phyloP scores from a whole-genome alignment of 2,797 vertebrate species.

The Sitta carolinensis region DNA sequence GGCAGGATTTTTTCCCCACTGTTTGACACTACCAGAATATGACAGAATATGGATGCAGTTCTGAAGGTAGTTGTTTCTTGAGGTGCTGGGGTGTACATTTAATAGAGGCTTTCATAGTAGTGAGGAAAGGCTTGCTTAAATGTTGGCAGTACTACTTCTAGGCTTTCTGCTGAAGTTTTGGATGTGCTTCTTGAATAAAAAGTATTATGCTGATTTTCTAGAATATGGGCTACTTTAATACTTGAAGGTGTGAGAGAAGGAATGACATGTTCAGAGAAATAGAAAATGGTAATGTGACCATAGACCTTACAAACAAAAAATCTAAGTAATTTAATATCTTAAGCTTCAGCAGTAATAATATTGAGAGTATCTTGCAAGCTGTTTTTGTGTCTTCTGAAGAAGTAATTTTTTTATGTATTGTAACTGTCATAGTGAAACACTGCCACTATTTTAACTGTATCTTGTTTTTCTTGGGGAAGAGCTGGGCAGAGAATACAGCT shows the following conservation, averaged over 20 bases:
- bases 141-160: neutral
- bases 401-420: neutral
- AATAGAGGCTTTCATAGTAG: neutral
- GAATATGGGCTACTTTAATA: neutral
- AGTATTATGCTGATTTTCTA: neutral
- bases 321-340: neutral
- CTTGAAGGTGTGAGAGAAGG: neutral
- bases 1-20: neutral
- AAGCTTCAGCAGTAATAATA: neutral
- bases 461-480: neutral
- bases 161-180: neutral
- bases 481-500: rapidly evolving
- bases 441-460: neutral
- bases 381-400: neutral
- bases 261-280: neutral
- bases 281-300: neutral
- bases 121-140: neutral
- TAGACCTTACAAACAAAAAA: neutral
- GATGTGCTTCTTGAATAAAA: neutral
- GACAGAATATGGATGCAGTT: neutral
- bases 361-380: neutral
- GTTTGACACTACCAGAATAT: neutral
- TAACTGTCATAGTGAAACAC: neutral
- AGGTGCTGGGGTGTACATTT: neutral
- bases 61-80: neutral